phyloP scores from a whole-genome alignment of 2,113 vertebrate species.

The Brachyhypopomus occidentalis region DNA sequence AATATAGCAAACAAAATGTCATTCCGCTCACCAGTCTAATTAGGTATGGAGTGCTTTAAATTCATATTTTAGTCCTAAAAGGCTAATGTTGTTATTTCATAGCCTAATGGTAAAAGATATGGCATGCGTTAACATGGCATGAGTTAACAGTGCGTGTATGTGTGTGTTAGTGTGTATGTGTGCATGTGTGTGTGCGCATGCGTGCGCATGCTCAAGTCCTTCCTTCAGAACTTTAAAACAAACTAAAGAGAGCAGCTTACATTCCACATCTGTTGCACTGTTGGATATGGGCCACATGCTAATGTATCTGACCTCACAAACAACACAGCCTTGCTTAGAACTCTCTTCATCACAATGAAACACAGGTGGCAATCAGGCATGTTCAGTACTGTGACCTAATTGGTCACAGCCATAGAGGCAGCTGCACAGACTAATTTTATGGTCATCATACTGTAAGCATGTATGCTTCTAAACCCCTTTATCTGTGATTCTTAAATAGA shows the following conservation, averaged over 20 bases:
- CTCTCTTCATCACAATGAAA: background rate
- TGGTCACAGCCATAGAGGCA: background rate
- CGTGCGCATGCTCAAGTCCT: background rate
- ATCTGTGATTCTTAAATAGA: too few relatives aligned
- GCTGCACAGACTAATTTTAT: background rate
- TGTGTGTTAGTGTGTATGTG: background rate
- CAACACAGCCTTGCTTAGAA: background rate
- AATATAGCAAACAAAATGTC: background rate
- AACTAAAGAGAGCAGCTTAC: constrained; percentile 5
- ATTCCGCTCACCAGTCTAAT: background rate
- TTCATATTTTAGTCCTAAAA: constrained; percentile 2
- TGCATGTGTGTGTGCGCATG: background rate
- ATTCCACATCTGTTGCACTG: background rate
- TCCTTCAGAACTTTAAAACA: too few relatives aligned
- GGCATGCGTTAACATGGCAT: too few relatives aligned
- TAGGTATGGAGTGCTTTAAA: constrained; percentile 17
- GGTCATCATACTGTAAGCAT: too few relatives aligned
- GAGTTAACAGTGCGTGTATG: background rate
- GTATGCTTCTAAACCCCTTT: too few relatives aligned
- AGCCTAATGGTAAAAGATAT: background rate
- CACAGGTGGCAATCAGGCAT: background rate
- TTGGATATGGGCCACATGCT: constrained; percentile 29
- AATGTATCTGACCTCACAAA: constrained; percentile 3
- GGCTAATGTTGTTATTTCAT: background rate
- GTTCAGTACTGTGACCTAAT: background rate